These are phyloP conservation scores for Brachionus plicatilis DNA, from an alignment of 1,140 invertebrate species.

Conservation along the genomic window DNA sequence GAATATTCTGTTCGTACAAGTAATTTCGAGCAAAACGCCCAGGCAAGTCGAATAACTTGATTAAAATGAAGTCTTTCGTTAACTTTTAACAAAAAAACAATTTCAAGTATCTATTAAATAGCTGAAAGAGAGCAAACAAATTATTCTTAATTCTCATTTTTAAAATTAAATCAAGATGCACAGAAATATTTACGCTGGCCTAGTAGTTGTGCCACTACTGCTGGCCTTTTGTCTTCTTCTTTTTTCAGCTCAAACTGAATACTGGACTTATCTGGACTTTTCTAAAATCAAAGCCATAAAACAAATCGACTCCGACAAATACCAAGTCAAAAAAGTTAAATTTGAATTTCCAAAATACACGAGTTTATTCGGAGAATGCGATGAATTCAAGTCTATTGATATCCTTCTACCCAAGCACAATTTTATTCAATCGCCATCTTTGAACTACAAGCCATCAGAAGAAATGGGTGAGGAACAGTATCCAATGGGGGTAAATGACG, in stretches of 20 bases:
- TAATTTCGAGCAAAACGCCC: neutral
- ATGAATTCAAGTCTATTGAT: conserved; percentile 22
- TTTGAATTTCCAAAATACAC: conserved; percentile 39
- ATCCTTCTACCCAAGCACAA: neutral
- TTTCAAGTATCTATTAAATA: conserved; percentile 7
- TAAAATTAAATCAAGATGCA: conserved; percentile 21
- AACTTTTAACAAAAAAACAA: neutral
- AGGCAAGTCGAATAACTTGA: neutral
- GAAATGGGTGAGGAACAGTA: neutral
- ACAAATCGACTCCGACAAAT: neutral
- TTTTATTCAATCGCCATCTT: neutral
- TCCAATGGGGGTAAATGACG: neutral
- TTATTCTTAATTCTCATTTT: neutral
- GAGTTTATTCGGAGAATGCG: conserved; percentile 37
- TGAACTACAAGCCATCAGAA: neutral
- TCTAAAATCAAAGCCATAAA: neutral
- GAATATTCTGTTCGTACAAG: neutral
- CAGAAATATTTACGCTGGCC: conserved; percentile 31
- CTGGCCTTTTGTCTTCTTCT: conserved; percentile 1
- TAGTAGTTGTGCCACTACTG: conserved; percentile 12
- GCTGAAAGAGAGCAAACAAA: neutral
- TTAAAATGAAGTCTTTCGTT: conserved; percentile 13
- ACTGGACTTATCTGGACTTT: conserved; percentile 21
- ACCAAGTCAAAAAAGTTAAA: conserved; percentile 28
- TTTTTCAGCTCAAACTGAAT: conserved; percentile 25